phyloP scores from a whole-genome alignment of 1,140 invertebrate genomes.

The Zaprionus lachaisei region DNA sequence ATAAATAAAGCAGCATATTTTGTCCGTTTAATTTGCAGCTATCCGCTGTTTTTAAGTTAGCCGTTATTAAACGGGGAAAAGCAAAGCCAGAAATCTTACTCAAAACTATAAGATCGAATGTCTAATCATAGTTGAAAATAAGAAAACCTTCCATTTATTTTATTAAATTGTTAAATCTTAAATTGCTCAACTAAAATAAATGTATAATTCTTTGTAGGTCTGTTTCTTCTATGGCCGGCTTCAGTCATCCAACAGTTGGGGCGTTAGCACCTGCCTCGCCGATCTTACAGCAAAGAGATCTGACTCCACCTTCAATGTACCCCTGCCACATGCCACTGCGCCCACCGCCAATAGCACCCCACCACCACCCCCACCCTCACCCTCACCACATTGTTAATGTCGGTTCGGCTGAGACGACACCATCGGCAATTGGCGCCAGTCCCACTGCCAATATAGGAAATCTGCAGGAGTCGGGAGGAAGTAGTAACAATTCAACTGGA shows the following conservation, averaged over 20 bases:
- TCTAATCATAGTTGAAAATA: too few relatives aligned
- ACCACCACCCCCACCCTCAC: not conserved
- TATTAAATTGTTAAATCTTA: too few relatives aligned
- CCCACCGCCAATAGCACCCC: conserved; percentile 51
- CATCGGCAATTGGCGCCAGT: conserved; percentile 5
- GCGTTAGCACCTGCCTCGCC: conserved; percentile 67
- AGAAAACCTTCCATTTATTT: too few relatives aligned
- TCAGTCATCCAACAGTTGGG: conserved; percentile 69
- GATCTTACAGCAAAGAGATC: conserved; percentile 72
- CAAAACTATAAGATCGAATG: too few relatives aligned
- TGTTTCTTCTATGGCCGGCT: conserved; percentile 68
- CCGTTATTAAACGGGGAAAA: too few relatives aligned
- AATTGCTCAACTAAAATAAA: too few relatives aligned
- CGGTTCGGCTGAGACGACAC: conserved; percentile 1
- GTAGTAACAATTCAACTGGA: conserved; percentile 39
- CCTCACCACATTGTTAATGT: conserved; percentile 43
- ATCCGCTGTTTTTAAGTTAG: too few relatives aligned
- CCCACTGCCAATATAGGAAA: conserved; percentile 11
- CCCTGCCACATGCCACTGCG: conserved; percentile 79
- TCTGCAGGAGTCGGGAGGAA: not conserved
- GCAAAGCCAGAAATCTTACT: too few relatives aligned
- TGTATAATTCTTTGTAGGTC: conserved; percentile 45
- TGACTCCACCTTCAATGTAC: conserved; percentile 78
- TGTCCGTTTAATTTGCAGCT: too few relatives aligned
- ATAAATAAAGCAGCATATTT: too few relatives aligned